Evolutionary conservation across 2,113 vertebrate genomes (phyloP).

Genomic region (Erythrolamprus reginae): DNA sequence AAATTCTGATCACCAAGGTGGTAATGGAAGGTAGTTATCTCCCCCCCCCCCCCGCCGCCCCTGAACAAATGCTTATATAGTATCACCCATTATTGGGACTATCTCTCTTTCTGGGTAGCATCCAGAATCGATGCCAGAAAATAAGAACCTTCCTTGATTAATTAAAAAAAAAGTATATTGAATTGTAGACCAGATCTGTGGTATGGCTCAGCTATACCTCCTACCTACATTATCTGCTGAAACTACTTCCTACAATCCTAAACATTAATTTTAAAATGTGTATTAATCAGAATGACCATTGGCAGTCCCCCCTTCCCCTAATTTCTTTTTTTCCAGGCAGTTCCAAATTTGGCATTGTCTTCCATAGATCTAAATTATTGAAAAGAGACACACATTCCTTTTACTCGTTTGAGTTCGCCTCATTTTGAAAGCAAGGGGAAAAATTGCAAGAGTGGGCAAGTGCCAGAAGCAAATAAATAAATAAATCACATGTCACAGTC

Average conservation of each 20-base stretch:
- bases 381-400: neutral
- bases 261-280: neutral
- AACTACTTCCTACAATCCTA: neutral
- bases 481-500: neutral
- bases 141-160: neutral
- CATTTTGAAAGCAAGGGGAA: neutral
- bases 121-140: neutral
- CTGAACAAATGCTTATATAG: neutral
- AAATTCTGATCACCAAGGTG: neutral
- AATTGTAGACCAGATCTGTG: neutral
- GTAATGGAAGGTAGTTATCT: neutral
- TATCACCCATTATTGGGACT: neutral
- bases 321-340: neutral
- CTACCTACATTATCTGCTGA: neutral
- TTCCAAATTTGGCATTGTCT: neutral
- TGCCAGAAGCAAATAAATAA: neutral
- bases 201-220: neutral
- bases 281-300: neutral
- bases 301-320: no score
- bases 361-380: neutral
- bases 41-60: accelerated
- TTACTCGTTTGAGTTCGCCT: neutral
- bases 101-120: neutral
- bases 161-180: neutral
- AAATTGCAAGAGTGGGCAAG: neutral